Percentiles rank a stretch among this genome's conserved stretches.
phyloP scores from a whole-genome alignment of 2,888 invertebrate species.

The Noctua fimbriata region DNA sequence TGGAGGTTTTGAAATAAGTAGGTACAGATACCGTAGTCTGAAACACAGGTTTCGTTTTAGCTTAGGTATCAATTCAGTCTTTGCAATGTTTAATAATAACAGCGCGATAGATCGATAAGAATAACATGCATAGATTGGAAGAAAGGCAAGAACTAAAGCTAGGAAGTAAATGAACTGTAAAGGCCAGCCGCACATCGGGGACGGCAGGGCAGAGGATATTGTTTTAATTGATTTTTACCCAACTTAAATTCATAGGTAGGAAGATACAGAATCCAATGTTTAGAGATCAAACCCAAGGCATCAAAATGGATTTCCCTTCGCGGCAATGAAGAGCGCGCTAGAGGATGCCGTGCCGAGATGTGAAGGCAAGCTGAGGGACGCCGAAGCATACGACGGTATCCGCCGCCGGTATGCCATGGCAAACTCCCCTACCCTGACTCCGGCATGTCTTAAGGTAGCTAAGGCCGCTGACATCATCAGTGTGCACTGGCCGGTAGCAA shows the following conservation, averaged over 20 bases:
- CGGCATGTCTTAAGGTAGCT: not conserved
- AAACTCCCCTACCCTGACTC: not conserved
- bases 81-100: not conserved
- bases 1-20: conserved; percentile 32
- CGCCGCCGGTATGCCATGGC: not conserved
- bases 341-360: not conserved
- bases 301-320: not conserved
- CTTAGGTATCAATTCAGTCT: not conserved
- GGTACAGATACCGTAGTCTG: not conserved
- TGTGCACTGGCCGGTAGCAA: too few relatives aligned
- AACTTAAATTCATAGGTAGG: not conserved
- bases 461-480: too few relatives aligned
- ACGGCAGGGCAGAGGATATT: not conserved
- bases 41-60: conserved; percentile 1
- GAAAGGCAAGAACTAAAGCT: not conserved
- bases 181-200: not conserved
- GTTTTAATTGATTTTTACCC: not conserved
- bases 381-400: not conserved
- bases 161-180: not conserved
- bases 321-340: not conserved
- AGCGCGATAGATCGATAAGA: not conserved
- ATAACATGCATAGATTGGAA: not conserved
- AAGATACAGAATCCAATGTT: not conserved
- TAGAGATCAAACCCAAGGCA: not conserved
- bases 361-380: not conserved